A percentile compares a stretch with the other conserved stretches of the same genome.
These are phyloP conservation scores for Papilio protenor DNA, from an alignment of 2,888 invertebrate species.

Conservation along the genomic window DNA sequence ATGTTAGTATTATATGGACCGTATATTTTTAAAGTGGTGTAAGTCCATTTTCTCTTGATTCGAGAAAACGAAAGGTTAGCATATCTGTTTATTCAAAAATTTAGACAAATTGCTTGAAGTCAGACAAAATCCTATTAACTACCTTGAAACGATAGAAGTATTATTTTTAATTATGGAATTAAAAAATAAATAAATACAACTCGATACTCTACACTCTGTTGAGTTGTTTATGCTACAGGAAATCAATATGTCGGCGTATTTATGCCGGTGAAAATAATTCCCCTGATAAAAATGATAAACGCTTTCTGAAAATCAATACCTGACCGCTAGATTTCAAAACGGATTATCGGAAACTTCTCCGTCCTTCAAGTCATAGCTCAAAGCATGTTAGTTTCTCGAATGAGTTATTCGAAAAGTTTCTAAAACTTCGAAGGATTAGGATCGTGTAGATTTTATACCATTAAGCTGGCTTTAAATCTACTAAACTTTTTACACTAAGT, in stretches of 20 bases:
- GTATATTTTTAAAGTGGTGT: too few relatives aligned
- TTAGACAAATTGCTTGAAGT: too few relatives aligned
- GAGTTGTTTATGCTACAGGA: not conserved
- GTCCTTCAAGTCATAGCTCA: not conserved
- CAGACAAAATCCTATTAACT: too few relatives aligned
- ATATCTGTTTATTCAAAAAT: too few relatives aligned
- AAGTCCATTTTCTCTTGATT: too few relatives aligned
- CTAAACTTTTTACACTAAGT: conserved; percentile 21
- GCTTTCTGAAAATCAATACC: not conserved
- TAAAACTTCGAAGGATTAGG: conserved; percentile 17
- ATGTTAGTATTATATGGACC: too few relatives aligned
- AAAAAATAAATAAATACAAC: too few relatives aligned
- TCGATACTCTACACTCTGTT: too few relatives aligned
- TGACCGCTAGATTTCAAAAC: not conserved
- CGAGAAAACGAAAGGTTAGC: too few relatives aligned
- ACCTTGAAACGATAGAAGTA: too few relatives aligned
- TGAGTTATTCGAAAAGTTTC: conserved; percentile 2
- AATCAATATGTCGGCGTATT: not conserved
- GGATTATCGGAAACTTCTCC: not conserved
- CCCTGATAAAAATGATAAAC: not conserved
- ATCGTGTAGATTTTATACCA: conserved; percentile 20
- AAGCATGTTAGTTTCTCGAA: conserved; percentile 14
- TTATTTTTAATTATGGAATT: too few relatives aligned
- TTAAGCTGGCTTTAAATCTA: conserved; percentile 22
- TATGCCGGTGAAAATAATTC: not conserved